These are phyloP conservation scores for Falcaria lacertinaria DNA, from an alignment of 2,888 invertebrate species.

Conservation along the genomic window DNA sequence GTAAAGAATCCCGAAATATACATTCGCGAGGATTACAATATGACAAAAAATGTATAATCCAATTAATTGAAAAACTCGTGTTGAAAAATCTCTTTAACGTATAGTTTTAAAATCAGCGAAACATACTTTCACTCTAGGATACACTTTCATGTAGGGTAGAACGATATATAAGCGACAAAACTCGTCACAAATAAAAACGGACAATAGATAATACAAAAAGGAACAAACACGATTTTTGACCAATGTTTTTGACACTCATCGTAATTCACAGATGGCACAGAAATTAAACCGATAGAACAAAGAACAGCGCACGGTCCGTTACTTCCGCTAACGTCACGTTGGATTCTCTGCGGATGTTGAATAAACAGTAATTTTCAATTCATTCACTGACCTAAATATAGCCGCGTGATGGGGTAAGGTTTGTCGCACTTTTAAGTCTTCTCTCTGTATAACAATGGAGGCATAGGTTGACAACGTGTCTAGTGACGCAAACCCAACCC, in stretches of 20 bases:
- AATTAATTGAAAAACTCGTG: no score
- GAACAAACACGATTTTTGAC: no score
- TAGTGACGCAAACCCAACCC: background rate
- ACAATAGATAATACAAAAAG: slow-evolving; percentile 12
- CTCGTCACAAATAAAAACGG: slow-evolving; percentile 15
- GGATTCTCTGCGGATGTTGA: slow-evolving; percentile 32
- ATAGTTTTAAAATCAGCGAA: no score
- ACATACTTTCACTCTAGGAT: no score
- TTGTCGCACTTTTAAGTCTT: background rate
- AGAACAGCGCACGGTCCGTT: slow-evolving; percentile 42
- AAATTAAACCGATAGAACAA: slow-evolving; percentile 45
- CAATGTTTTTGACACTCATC: slow-evolving; percentile 25
- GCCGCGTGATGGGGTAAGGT: slow-evolving; percentile 26
- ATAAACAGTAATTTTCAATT: slow-evolving; percentile 30
- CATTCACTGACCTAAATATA: slow-evolving; percentile 36
- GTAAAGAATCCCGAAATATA: no score
- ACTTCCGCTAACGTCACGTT: slow-evolving; percentile 48
- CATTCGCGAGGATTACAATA: no score
- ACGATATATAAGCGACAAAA: slow-evolving; percentile 5
- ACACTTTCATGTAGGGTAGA: no score
- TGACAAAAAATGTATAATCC: no score
- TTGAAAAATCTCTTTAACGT: no score
- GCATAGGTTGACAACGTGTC: no score
- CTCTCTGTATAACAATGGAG: background rate
- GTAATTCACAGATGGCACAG: slow-evolving; percentile 42